Evolutionary conservation across 2,888 invertebrate genomes (phyloP).

Genomic region (Toxonevra muliebris): DNA sequence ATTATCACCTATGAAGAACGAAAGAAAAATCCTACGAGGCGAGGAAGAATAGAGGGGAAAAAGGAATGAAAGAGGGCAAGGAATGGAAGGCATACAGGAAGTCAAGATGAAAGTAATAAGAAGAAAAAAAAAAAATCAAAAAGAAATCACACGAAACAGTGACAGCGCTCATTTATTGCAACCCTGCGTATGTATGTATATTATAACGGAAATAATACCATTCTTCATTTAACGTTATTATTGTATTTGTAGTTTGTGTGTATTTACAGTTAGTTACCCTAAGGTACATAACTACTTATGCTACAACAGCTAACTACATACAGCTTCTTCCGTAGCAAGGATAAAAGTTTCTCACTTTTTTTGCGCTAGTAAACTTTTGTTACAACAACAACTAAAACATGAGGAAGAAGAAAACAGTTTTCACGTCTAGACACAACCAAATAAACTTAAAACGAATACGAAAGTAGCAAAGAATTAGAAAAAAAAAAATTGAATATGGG

Average conservation of each 20-base stretch:
- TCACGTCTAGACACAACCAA: slow-evolving; percentile 39
- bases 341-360: slow-evolving; percentile 9
- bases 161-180: no score
- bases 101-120: background rate
- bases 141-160: background rate
- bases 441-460: slow-evolving; percentile 29
- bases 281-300: slow-evolving; percentile 1
- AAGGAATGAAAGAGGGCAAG: no score
- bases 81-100: no score
- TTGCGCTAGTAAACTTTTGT: no score
- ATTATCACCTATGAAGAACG: background rate
- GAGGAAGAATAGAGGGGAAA: slow-evolving; percentile 9
- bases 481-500: background rate
- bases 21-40: background rate
- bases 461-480: slow-evolving; percentile 2
- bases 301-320: background rate
- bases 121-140: no score
- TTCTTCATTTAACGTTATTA: slow-evolving; percentile 42
- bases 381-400: slow-evolving; percentile 1
- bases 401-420: slow-evolving; percentile 16
- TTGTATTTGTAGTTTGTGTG: slow-evolving; percentile 47
- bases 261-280: slow-evolving; percentile 37
- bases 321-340: background rate
- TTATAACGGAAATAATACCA: slow-evolving; percentile 39
- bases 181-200: slow-evolving; percentile 1